Evolutionary conservation across 2,888 invertebrate species (phyloP).

Genomic region (Ischnura elegans): DNA sequence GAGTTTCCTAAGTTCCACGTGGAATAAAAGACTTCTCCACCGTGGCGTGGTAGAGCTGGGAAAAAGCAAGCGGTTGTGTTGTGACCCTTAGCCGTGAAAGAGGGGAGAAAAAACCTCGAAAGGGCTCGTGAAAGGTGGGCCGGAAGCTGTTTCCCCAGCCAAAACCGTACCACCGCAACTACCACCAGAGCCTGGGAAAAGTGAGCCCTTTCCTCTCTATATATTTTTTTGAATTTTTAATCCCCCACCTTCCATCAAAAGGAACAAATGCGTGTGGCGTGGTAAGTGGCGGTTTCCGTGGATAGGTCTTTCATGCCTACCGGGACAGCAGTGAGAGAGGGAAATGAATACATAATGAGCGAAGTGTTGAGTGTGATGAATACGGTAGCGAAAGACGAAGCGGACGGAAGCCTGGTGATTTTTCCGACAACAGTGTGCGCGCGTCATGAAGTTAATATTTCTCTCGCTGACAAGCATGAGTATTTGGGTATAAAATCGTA

Average conservation of each 20-base stretch:
- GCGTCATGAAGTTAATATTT: neutral
- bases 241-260: neutral
- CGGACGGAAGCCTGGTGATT: neutral
- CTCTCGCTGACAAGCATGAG: neutral
- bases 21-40: neutral
- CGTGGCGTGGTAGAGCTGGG: neutral
- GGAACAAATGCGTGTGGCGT: neutral
- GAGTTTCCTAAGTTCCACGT: neutral
- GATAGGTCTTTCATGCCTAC: neutral
- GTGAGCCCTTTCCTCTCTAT: neutral
- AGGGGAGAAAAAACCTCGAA: neutral
- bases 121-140: neutral
- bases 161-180: neutral
- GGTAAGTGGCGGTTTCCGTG: neutral
- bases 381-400: neutral
- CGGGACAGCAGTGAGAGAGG: neutral
- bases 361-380: neutral
- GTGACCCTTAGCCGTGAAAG: neutral
- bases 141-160: neutral
- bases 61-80: neutral
- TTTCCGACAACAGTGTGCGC: neutral
- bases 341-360: no score
- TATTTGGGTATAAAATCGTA: neutral
- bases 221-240: neutral
- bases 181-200: neutral